Evolutionary conservation across 2,888 invertebrate genomes (phyloP), one percentile per base, ranked within the genome.

Genomic region (Operophtera brumata): DNA sequence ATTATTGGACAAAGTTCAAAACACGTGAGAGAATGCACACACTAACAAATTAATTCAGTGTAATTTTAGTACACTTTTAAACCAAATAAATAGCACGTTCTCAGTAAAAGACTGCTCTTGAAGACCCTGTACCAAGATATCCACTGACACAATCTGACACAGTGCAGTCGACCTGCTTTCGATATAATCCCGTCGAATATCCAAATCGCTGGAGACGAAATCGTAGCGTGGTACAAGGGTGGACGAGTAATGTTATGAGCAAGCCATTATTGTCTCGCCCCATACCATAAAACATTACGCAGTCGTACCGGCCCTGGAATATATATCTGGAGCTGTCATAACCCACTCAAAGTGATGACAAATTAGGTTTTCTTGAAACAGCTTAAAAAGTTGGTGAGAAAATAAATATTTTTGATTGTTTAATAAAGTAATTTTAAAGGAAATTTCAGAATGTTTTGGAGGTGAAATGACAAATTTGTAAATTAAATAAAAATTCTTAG

Each of bases 161-260:
- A 51, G 57, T 47, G 41, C 48, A 45, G 13, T 46, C 43, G 37
- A 32, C 34, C 39, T 30, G 28, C 25, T 37, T 57, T 54, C 44
- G 37, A 54, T 57, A 59, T 52, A 54, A 61, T 61, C 46, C 53
- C 56, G 66, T 64, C 62, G 69, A 64, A 66, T 68, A 65, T 65
- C 71, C 73, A 69, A 70, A 77, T 74, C 75, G 74, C 70, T 73
- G 63, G 69, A 73, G 78, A 77, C 76, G 70, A 67, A 62, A 69
- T 69, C 70, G 78, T 78, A 63, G 66, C 84, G 65, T 84, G 75
- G 87, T 86, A 85, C 82, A 67, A 70, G 75, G 85, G 78, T 73
- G 82, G 84, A 88, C 87, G 90, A 90, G 90, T 90, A 85, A 90
- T 90, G 90, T 90, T 90, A 90, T 90, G 90, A 90, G 90, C 89